Percentiles rank a stretch among this genome's conserved stretches.
These are phyloP conservation scores for Meta bourneti DNA, from an alignment of 2,888 invertebrate genomes.

Conservation along the genomic window DNA sequence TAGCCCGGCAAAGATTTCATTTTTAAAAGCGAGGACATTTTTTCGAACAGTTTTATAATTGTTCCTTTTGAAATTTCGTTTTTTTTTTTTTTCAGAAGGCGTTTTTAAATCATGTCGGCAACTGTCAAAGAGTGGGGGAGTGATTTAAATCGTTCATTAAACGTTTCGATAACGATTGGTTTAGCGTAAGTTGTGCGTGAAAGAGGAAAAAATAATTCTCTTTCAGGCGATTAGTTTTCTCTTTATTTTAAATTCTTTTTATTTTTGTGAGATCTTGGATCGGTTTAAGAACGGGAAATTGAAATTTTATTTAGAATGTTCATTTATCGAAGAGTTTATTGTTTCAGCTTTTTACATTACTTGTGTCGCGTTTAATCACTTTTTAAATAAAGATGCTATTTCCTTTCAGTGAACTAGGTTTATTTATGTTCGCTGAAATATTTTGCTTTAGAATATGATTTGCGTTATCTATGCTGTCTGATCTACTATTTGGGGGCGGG, in stretches of 20 bases:
- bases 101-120: slow-evolving; percentile 12
- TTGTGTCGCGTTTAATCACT: too few relatives aligned
- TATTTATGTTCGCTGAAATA: too few relatives aligned
- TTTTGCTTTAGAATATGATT: too few relatives aligned
- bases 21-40: slow-evolving; percentile 45
- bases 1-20: slow-evolving; percentile 44
- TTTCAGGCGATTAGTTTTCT: background rate
- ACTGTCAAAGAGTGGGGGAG: slow-evolving; percentile 30
- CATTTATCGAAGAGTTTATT: too few relatives aligned
- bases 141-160: slow-evolving; percentile 54
- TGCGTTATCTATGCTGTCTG: too few relatives aligned
- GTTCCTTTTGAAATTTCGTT: slow-evolving; percentile 15
- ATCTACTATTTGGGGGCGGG: too few relatives aligned
- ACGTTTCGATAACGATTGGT: slow-evolving; percentile 25
- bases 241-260: background rate
- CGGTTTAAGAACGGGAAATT: background rate
- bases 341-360: too few relatives aligned
- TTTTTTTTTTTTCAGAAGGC: background rate
- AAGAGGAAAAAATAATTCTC: background rate
- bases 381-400: too few relatives aligned
- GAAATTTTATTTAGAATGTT: background rate
- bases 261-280: too few relatives aligned
- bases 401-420: too few relatives aligned
- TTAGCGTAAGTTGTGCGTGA: slow-evolving; percentile 8
- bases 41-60: slow-evolving; percentile 55